phyloP scores from a whole-genome alignment of 2,888 invertebrate genomes.

The Pyrrhia umbra region DNA sequence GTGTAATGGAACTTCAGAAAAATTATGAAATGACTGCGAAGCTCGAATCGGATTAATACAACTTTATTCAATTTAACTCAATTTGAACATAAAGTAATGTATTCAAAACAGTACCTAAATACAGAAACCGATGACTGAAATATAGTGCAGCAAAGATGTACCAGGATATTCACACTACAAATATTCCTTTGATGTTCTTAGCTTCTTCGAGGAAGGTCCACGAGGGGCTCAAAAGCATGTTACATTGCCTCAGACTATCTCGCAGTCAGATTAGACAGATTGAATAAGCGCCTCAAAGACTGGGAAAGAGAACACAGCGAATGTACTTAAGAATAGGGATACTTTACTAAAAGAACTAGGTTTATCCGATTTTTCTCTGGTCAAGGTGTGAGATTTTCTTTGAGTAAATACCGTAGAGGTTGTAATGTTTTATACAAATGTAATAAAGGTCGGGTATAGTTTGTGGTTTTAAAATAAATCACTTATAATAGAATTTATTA shows the following conservation, averaged over 20 bases:
- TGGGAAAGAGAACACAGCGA: background rate
- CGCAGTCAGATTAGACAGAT: conserved; percentile 50
- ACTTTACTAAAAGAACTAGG: conserved; percentile 9
- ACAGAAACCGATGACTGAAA: background rate
- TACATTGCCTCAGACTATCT: conserved; percentile 27
- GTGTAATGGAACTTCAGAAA: conserved; percentile 11
- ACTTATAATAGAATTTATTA: background rate
- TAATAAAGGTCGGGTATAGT: background rate
- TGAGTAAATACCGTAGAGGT: background rate
- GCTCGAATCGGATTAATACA: background rate
- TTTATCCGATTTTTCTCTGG: conserved; percentile 43
- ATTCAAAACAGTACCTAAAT: background rate
- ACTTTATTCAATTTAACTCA: background rate
- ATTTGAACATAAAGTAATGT: background rate
- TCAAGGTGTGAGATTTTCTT: conserved; percentile 19
- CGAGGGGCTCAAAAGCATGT: conserved; percentile 40
- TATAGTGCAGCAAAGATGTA: background rate
- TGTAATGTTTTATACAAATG: background rate
- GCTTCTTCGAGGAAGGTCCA: conserved; percentile 18
- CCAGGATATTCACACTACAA: background rate
- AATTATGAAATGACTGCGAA: conserved; percentile 2
- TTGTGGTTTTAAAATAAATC: background rate
- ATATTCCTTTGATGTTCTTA: conserved; percentile 33
- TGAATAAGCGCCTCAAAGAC: conserved; percentile 53
- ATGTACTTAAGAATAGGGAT: conserved; percentile 12